phyloP scores from a whole-genome alignment of 2,113 vertebrate species.

The Oxyura jamaicensis region DNA sequence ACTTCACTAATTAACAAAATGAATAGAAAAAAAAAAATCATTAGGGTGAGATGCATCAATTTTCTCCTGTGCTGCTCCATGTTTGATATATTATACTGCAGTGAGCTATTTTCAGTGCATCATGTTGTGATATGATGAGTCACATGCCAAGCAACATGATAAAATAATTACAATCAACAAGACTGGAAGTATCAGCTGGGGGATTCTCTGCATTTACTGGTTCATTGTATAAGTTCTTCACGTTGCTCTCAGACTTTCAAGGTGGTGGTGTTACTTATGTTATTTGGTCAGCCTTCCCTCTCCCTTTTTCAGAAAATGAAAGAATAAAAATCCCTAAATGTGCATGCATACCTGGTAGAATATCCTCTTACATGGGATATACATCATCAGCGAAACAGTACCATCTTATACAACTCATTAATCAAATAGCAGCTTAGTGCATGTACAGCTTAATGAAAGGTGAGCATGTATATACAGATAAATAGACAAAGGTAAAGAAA shows the following conservation, averaged over 20 bases:
- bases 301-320: not conserved
- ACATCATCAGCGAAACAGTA: not conserved
- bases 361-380: not conserved
- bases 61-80: constrained; percentile 59
- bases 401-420: not conserved
- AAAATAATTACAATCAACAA: constrained; percentile 32
- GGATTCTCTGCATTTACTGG: constrained; percentile 8
- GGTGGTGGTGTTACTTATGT: not conserved
- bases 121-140: constrained; percentile 46
- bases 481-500: not conserved
- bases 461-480: not conserved
- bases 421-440: not conserved
- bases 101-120: constrained; percentile 35
- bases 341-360: accelerated
- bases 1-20: constrained; percentile 69
- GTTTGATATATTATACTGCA: constrained; percentile 54
- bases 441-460: not conserved
- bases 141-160: constrained; percentile 21
- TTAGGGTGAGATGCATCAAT: constrained; percentile 56
- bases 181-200: not conserved
- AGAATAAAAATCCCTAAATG: not conserved
- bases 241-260: not conserved
- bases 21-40: constrained; percentile 59
- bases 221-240: not conserved
- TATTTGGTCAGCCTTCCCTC: not conserved